phyloP scores from a whole-genome alignment of 2,797 vertebrate species.

The Enteromius thamalakanensis region DNA sequence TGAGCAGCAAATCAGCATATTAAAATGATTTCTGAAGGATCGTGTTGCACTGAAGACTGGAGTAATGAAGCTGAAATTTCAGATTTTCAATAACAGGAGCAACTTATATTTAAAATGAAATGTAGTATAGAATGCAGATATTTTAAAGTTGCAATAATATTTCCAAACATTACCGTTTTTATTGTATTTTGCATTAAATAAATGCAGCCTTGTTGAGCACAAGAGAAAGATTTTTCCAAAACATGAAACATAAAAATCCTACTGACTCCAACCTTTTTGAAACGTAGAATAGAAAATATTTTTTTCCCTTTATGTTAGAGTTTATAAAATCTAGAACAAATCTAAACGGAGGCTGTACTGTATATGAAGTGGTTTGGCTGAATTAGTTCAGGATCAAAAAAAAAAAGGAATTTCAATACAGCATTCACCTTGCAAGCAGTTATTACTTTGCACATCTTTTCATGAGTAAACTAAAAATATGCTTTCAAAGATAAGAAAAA shows the following conservation, averaged over 20 bases:
- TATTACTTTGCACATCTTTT: neutral
- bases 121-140: neutral
- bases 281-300: too few species aligned
- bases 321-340: neutral
- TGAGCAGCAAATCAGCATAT: neutral
- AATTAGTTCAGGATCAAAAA: neutral
- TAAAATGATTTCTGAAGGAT: neutral
- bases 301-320: neutral
- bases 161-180: neutral
- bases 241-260: neutral
- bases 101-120: neutral
- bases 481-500: neutral
- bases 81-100: neutral
- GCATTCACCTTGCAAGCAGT: neutral
- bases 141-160: neutral
- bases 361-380: neutral
- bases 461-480: conserved; percentile 13
- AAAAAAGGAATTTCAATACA: neutral
- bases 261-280: neutral
- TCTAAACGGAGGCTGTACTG: neutral
- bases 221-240: neutral
- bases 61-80: neutral
- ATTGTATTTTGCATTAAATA: neutral
- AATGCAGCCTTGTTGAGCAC: neutral
- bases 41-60: neutral